Percentiles rank a stretch among this genome's conserved stretches.
Evolutionary conservation across 1,140 invertebrate species (phyloP).

Genomic region (Diuraphis noxia): DNA sequence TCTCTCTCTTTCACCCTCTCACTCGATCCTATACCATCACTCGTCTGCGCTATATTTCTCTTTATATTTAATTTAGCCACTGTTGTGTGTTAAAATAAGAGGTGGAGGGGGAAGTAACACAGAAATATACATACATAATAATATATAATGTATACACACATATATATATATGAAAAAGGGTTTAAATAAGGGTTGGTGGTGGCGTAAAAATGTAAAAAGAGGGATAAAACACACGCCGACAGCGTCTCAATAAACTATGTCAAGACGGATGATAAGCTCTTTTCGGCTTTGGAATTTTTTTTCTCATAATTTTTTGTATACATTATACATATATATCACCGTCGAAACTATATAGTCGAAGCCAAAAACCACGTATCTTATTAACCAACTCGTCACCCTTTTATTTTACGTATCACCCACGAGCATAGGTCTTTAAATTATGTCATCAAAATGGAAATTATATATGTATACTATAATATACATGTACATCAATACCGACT

Average conservation of each 20-base stretch:
- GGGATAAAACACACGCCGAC: slow-evolving; percentile 31
- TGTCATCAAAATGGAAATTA: background rate
- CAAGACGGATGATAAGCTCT: slow-evolving; percentile 25
- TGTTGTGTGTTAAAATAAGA: background rate
- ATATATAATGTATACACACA: background rate
- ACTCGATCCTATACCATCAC: too few relatives aligned
- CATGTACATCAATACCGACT: background rate
- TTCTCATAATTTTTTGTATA: background rate
- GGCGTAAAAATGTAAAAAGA: background rate
- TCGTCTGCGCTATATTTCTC: background rate
- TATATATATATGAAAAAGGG: slow-evolving; percentile 30
- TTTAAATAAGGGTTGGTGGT: slow-evolving; percentile 10
- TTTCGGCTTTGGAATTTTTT: background rate
- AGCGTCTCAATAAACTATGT: slow-evolving; percentile 34
- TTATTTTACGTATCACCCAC: background rate
- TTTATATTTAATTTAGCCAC: slow-evolving; percentile 52
- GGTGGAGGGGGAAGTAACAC: background rate
- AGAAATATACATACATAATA: background rate
- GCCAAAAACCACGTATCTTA: background rate
- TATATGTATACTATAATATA: background rate
- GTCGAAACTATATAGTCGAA: background rate
- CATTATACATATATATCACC: background rate
- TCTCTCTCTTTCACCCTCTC: background rate
- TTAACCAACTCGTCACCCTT: background rate
- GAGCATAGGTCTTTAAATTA: background rate